Conservation (phyloP, 2,888 invertebrate species). For the Sinodicranocentrus sp. region DNA sequence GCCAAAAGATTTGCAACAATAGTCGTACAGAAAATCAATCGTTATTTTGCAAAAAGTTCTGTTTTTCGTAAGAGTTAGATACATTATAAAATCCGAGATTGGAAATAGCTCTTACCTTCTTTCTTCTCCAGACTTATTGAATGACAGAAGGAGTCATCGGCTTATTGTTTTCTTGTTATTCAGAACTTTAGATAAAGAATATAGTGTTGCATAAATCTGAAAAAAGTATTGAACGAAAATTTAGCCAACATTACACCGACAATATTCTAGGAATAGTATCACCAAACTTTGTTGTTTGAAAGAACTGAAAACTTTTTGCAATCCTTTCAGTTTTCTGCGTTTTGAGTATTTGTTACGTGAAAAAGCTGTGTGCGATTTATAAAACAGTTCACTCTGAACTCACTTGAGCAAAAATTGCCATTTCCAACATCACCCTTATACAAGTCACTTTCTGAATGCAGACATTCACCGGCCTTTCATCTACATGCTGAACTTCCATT, state of each 20-base stretch:
- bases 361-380: not conserved
- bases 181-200: too few relatives aligned
- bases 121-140: too few relatives aligned
- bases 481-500: not conserved
- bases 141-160: too few relatives aligned
- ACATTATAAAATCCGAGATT: too few relatives aligned
- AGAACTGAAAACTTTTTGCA: not conserved
- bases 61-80: too few relatives aligned
- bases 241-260: not conserved
- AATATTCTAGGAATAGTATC: not conserved
- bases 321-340: not conserved
- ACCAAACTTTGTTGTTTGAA: conserved; percentile 7
- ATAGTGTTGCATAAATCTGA: not conserved
- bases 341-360: too few relatives aligned
- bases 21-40: too few relatives aligned
- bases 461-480: not conserved
- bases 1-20: too few relatives aligned
- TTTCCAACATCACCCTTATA: conserved; percentile 12
- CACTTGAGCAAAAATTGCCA: conserved; percentile 3
- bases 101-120: too few relatives aligned
- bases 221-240: not conserved
- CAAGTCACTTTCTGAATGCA: conserved; percentile 8
- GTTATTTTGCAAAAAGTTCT: too few relatives aligned
- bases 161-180: too few relatives aligned
- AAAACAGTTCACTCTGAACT: not conserved